Conservation (phyloP, 2,888 invertebrate genomes). For the Ametastegia equiseti region DNA sequence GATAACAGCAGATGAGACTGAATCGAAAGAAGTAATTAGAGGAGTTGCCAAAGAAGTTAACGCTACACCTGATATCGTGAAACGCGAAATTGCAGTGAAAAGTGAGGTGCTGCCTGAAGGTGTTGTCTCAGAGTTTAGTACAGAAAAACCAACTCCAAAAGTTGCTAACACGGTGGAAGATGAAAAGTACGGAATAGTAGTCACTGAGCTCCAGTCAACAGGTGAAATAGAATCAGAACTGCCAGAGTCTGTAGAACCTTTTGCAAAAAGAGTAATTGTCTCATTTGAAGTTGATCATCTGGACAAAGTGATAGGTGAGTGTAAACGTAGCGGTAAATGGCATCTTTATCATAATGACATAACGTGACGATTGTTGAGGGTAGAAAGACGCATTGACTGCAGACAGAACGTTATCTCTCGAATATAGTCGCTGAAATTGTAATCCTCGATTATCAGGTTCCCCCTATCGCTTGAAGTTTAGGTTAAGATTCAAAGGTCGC, state of each 20-base stretch:
- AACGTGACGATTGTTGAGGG: constrained; percentile 32
- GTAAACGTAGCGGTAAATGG: constrained; percentile 51
- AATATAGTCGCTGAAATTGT: neutral
- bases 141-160: constrained; percentile 65
- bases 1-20: constrained; percentile 71
- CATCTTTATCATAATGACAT: constrained; percentile 69
- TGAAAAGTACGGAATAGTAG: constrained; percentile 75
- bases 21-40: constrained; percentile 72
- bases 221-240: constrained; percentile 76
- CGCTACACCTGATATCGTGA: constrained; percentile 75
- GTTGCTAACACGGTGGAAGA: constrained; percentile 67
- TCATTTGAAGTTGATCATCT: constrained; percentile 70
- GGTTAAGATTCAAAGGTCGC: neutral
- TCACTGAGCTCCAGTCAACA: constrained; percentile 76
- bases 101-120: constrained; percentile 69
- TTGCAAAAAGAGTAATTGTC: constrained; percentile 74
- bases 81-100: constrained; percentile 75
- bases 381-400: constrained; percentile 46
- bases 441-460: neutral
- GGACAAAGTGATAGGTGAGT: constrained; percentile 69
- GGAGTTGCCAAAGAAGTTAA: constrained; percentile 75
- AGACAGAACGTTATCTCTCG: neutral
- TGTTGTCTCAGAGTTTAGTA: constrained; percentile 62
- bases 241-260: constrained; percentile 73
- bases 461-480: neutral